Base-by-base conservation (phyloP, 2,888 invertebrate genomes). In the Creontiades dilutus region DNA sequence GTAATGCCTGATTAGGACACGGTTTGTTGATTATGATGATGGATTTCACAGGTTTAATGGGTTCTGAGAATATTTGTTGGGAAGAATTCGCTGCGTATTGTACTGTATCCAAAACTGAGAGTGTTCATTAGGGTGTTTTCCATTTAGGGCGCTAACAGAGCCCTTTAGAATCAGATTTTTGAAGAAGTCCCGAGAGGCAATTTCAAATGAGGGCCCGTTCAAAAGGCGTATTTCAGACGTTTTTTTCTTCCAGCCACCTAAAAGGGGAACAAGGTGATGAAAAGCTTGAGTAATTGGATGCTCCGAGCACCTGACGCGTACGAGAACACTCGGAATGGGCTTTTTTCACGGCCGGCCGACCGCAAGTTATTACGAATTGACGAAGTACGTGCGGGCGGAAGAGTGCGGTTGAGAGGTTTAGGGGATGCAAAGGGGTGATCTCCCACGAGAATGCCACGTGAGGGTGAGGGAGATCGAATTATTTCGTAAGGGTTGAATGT, bases 291-390 rank as follows among this genome's bases (percentile, higher is more conserved):
- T 61, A 61, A 61, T 61, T 61, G 61, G 61, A 61, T 61, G 61
- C 61, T 61, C n/a, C n/a, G 61, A 19, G 61, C 19, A 61, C 61
- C 61, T 61, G 61, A 61, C 61, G 61, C 16, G 19, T 9, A 61
- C 61, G n/a, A n/a, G 19, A 61, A 61, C n/a, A 61, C n/a, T 37
- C 37, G 37, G 9, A 61, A 61, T 61, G 61, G 61, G 9, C 9
- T 61, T 61, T 61, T 61, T 19, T 19, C 61, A 61, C 61, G 19
- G 14, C 19, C n/a, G 16, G 61, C n/a, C 61, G 61, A 61, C 61
- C 61, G 61, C 61, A 61, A 61, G 61, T n/a, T 61, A 61, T 61
- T 61, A 61, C 61, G 61, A 61, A 61, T 61, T 61, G 61, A 61
- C 61, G 61, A 61, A 61, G 61, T 61, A 61, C n/a, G 61, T 19